Evolutionary conservation across 1,140 invertebrate species (phyloP), one percentile per base, ranked within the genome.

Genomic region (Tetramorium parvispinum): DNA sequence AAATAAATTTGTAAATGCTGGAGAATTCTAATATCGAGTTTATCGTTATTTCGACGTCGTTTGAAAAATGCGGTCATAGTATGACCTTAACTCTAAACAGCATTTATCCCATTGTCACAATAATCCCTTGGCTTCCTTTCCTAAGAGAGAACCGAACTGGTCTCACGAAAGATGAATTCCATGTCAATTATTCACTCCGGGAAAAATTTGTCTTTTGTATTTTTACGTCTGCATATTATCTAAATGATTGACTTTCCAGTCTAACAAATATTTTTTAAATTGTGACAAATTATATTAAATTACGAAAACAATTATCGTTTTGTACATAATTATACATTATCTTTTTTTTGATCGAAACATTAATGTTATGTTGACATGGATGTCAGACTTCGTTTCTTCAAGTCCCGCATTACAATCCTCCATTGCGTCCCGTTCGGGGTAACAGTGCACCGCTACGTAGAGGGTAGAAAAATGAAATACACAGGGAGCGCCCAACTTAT

Each of bases 401-500:
- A 49, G 8, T 83, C 68, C 68, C 40, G 43, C 43, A 61, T 75
- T 43, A 37, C 68, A 49, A 37, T 27, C 55, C 11, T 21, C 18
- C 16, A 18, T 55, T 75, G 40, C 27, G 24, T 73, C 70, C 27
- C n/a, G 21, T 59, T 61, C 40, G 40, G 53, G 53, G 13, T 82
- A 73, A 82, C n/a, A 49, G 24, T 21, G 68, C 79, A 83, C 53
- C 68, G 79, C 79, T 59, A 83, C 53, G 79, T 83, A 83, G 79
- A 49, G 53, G 70, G 51, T 73, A 82, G 70, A 89, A 85, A 85
- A 85, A 76, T 75, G 27, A 86, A 77, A 87, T 57, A 77, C 68
- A 85, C 68, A 57, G 59, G 78, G 68, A 89, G 73, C 77, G 82
- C 73, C 46, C 82, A 55, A 73, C 59, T 88, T 91, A 88, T 88